Conservation (phyloP, 2,113 vertebrate species). For the Chauna torquata region DNA sequence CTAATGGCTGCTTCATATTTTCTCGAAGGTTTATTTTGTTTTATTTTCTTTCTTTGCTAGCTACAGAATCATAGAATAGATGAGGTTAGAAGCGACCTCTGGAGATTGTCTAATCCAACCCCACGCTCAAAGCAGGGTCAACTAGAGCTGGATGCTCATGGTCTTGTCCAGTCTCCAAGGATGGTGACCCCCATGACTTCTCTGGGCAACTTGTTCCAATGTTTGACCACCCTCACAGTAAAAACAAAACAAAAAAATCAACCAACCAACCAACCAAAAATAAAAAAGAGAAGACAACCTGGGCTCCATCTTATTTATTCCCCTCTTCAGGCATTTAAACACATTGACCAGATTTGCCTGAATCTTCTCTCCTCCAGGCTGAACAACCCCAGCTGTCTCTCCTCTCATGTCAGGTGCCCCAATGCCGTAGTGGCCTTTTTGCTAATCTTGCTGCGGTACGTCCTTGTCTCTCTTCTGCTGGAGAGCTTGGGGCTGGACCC, state of each 20-base stretch:
- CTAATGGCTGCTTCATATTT: neutral
- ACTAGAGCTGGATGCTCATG: neutral
- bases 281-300: neutral
- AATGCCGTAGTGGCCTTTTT: neutral
- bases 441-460: neutral
- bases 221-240: neutral
- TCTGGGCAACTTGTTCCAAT: neutral
- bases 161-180: neutral
- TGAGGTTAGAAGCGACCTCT: neutral
- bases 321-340: neutral
- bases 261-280: neutral
- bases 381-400: fast-evolving
- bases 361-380: neutral
- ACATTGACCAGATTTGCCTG: neutral
- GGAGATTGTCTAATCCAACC: neutral
- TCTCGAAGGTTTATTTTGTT: neutral
- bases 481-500: neutral
- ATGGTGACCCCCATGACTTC: neutral
- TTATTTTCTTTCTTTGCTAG: neutral
- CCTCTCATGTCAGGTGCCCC: neutral
- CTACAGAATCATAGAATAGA: neutral
- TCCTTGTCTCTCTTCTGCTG: neutral
- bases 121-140: neutral
- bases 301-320: neutral
- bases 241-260: neutral